A percentile compares a stretch with the other conserved stretches of the same genome.
phyloP scores from a whole-genome alignment of 2,113 vertebrate species.

The Carassius carassius region DNA sequence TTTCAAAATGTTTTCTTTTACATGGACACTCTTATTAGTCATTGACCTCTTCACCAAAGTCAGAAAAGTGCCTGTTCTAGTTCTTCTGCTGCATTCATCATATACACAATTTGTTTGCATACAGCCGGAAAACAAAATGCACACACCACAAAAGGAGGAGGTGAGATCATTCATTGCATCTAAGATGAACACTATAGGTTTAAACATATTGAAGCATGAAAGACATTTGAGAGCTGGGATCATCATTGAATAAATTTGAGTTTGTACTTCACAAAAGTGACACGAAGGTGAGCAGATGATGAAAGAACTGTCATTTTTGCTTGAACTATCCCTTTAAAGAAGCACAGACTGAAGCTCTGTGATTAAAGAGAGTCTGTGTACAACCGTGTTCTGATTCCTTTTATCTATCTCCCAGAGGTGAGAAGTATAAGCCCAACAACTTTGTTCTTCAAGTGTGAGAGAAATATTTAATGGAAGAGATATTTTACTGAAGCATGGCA shows the following conservation, averaged over 20 bases:
- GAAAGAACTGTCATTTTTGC: background rate
- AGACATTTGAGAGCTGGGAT: background rate
- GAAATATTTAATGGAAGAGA: constrained; percentile 36
- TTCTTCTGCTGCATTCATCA: background rate
- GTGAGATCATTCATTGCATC: background rate
- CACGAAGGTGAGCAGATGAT: background rate
- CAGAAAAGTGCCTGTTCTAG: background rate
- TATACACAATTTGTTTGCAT: background rate
- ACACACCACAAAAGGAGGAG: background rate
- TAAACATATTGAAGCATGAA: background rate
- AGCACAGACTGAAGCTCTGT: background rate
- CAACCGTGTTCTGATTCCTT: background rate
- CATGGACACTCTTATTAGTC: background rate
- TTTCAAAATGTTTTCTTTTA: no score
- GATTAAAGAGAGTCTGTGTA: background rate
- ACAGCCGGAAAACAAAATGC: background rate
- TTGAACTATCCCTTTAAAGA: background rate
- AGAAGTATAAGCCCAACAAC: constrained; percentile 47
- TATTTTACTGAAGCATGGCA: constrained; percentile 43
- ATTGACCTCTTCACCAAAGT: no score
- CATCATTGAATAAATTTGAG: background rate
- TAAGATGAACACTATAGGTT: background rate
- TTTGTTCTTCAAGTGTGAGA: constrained; percentile 25
- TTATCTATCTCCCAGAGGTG: constrained; percentile 23
- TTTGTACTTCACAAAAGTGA: background rate